These are phyloP conservation scores for Epirrhoe tristata DNA, from an alignment of 2,888 invertebrate species.

Conservation along the genomic window DNA sequence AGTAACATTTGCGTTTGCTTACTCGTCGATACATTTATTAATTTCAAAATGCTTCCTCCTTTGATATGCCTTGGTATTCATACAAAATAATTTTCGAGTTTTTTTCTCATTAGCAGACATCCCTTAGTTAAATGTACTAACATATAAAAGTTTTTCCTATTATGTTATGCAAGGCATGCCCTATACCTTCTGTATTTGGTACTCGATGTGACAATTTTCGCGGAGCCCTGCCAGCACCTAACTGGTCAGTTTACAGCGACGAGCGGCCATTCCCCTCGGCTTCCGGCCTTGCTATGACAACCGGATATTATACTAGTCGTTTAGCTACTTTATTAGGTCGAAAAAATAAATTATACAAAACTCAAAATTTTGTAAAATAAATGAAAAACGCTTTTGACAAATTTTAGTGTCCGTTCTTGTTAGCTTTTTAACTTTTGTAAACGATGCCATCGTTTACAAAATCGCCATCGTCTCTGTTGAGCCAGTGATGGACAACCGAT, in stretches of 20 bases:
- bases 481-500: background rate
- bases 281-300: conserved; percentile 60
- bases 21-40: no score
- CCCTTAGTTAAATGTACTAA: background rate
- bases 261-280: conserved; percentile 62
- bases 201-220: conserved; percentile 58
- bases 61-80: background rate
- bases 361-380: background rate
- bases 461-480: background rate
- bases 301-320: conserved; percentile 62
- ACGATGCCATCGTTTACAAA: no score
- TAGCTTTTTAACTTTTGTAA: background rate
- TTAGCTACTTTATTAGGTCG: conserved; percentile 38
- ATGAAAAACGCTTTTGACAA: no score
- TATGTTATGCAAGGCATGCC: conserved; percentile 11
- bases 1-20: no score
- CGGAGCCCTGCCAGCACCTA: conserved; percentile 51
- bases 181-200: conserved; percentile 34
- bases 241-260: conserved; percentile 51
- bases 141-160: background rate
- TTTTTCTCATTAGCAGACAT: background rate
- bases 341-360: background rate
- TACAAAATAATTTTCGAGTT: background rate
- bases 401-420: background rate
- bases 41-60: no score